phyloP scores from a whole-genome alignment of 1,140 invertebrate genomes.

The Adelges cooleyi region DNA sequence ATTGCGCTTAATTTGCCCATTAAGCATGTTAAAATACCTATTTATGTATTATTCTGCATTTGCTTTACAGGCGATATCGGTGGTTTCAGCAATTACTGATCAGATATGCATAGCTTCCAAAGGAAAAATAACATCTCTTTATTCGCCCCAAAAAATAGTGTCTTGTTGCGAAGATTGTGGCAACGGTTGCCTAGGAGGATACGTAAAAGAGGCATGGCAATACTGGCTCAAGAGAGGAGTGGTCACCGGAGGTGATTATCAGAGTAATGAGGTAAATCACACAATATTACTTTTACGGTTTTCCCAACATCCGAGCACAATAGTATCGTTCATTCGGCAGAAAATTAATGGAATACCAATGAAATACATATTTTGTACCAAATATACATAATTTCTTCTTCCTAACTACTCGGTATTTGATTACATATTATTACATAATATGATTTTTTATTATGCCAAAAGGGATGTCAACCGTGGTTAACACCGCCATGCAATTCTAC shows the following conservation, averaged over 20 bases:
- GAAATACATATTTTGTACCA: no score
- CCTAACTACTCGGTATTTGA: neutral
- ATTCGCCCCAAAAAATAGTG: constrained; percentile 51
- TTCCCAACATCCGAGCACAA: no score
- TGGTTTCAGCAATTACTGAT: constrained; percentile 51
- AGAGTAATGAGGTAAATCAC: constrained; percentile 38
- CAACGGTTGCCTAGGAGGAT: constrained; percentile 54
- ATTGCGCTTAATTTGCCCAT: no score
- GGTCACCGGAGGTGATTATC: constrained; percentile 53
- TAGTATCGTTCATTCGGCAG: neutral
- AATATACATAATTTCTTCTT: no score
- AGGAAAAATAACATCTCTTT: constrained; percentile 42
- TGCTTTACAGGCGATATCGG: constrained; percentile 32
- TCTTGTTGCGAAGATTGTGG: constrained; percentile 56
- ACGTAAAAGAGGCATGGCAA: constrained; percentile 47
- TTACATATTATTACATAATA: neutral
- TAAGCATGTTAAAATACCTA: no score
- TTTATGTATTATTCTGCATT: no score
- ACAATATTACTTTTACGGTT: neutral
- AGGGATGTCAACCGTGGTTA: constrained; percentile 14
- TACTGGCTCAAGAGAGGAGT: constrained; percentile 44
- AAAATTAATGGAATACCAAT: neutral
- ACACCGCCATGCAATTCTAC: neutral
- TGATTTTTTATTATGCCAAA: no score
- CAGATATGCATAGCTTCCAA: constrained; percentile 52